Percentiles rank a stretch among this genome's conserved stretches.
These are phyloP conservation scores for Adelges cooleyi DNA, from an alignment of 1,140 invertebrate species.

Conservation along the genomic window DNA sequence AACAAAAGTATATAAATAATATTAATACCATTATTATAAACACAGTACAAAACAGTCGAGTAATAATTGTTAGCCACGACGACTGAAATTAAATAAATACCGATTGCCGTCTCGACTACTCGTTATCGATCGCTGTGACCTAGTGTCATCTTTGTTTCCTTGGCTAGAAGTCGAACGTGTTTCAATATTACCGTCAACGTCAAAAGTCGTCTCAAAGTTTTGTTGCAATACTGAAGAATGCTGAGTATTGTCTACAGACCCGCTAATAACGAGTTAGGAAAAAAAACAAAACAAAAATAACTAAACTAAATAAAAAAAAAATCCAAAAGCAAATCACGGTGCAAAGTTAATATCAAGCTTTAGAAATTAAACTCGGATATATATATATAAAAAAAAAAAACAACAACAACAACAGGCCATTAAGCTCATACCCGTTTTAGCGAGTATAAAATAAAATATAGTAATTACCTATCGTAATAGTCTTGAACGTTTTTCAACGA, in stretches of 20 bases:
- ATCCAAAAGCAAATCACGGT: not conserved
- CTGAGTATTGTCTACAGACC: slow-evolving; percentile 24
- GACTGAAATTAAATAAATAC: too few species aligned
- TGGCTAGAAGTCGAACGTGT: slow-evolving; percentile 42
- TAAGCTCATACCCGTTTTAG: too few species aligned
- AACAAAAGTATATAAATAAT: not conserved
- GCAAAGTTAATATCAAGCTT: slow-evolving; percentile 7
- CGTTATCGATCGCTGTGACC: slow-evolving; percentile 47
- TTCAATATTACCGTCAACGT: slow-evolving; percentile 72
- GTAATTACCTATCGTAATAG: slow-evolving; percentile 66
- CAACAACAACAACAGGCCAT: too few species aligned
- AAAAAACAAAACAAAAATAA: slow-evolving; percentile 16
- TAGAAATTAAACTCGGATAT: too few species aligned
- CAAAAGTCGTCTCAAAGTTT: slow-evolving; percentile 72
- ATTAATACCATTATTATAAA: too few species aligned
- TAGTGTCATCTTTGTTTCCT: slow-evolving; percentile 49
- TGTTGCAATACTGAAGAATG: slow-evolving; percentile 37
- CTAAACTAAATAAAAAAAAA: not conserved
- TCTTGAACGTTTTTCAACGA: slow-evolving; percentile 45
- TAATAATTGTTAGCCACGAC: too few species aligned
- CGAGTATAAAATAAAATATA: too few species aligned
- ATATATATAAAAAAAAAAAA: too few species aligned
- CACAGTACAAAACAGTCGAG: too few species aligned
- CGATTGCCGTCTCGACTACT: slow-evolving; percentile 46
- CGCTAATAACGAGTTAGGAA: slow-evolving; percentile 17